Conservation (phyloP, 2,797 vertebrate genomes). For the Trichosurus vulpecula region DNA sequence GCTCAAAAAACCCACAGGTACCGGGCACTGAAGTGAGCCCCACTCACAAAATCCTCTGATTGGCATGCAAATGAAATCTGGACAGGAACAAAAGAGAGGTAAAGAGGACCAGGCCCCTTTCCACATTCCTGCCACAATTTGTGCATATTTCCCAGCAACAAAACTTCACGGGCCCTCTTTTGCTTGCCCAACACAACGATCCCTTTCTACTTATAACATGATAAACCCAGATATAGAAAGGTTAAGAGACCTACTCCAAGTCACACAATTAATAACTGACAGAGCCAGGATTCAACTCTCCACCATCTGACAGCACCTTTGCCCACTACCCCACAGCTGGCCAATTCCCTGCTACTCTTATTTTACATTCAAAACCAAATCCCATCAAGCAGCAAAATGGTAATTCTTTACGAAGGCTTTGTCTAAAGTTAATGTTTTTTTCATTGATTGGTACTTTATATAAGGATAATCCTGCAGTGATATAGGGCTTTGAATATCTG, state of each 20-base stretch:
- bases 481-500: neutral
- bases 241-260: neutral
- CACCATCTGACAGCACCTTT: neutral
- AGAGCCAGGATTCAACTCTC: neutral
- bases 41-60: neutral
- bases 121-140: neutral
- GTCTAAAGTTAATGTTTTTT: neutral
- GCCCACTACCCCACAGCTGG: neutral
- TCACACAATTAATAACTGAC: neutral
- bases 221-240: conserved; percentile 4
- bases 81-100: neutral
- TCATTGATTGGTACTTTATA: neutral
- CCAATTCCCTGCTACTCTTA: neutral
- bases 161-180: neutral
- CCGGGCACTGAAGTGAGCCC: neutral
- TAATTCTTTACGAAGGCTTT: neutral
- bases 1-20: neutral
- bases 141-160: neutral
- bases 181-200: neutral
- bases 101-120: neutral
- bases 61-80: neutral
- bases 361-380: neutral
- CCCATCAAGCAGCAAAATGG: neutral
- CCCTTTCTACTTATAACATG: neutral
- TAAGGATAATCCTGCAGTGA: neutral